Evolutionary conservation across 2,113 vertebrate species (phyloP).

Genomic region (Ploceus nigricollis): DNA sequence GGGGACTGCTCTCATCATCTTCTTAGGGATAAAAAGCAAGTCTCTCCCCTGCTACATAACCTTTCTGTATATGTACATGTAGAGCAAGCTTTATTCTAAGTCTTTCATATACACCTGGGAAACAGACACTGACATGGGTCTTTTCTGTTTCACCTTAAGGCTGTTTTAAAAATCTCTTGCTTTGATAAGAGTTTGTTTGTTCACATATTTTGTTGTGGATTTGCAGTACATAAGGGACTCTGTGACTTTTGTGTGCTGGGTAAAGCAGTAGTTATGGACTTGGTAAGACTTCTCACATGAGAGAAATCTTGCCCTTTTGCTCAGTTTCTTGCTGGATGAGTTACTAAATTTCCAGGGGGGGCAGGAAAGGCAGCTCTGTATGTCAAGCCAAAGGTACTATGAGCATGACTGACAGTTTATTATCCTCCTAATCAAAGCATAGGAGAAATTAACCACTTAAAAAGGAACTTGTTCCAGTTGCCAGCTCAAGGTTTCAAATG

Average conservation of each 20-base stretch:
- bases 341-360: background rate
- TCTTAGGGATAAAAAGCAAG: background rate
- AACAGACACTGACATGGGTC: background rate
- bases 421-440: background rate
- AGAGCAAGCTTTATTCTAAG: background rate
- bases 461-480: background rate
- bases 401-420: background rate
- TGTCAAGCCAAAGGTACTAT: background rate
- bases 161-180: background rate
- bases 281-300: background rate
- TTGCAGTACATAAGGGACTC: background rate
- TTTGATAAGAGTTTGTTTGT: background rate
- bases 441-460: background rate
- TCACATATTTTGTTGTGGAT: background rate
- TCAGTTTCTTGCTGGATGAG: background rate
- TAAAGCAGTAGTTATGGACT: background rate
- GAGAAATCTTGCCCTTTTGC: background rate
- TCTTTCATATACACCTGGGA: background rate
- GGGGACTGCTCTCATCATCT: background rate
- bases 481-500: background rate
- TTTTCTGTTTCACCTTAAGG: background rate
- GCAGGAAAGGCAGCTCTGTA: background rate
- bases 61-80: background rate
- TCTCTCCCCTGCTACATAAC: background rate
- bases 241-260: background rate